phyloP scores from a whole-genome alignment of 2,888 invertebrate species.

The Mayetiola destructor region DNA sequence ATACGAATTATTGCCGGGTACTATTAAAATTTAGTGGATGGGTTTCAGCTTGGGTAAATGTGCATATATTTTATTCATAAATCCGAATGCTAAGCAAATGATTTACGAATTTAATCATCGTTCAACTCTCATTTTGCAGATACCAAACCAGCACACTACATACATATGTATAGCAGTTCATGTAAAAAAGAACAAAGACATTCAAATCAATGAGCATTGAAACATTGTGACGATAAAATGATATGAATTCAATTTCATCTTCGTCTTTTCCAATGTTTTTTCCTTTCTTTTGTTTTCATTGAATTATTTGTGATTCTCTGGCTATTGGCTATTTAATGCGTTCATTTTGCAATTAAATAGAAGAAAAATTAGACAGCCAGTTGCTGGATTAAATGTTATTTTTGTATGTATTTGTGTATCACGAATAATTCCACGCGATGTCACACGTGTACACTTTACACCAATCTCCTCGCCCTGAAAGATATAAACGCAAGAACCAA shows the following conservation, averaged over 20 bases:
- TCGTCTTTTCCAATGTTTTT: not conserved
- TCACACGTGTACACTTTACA: too few species aligned
- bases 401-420: not conserved
- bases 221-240: not conserved
- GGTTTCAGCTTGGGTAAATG: not conserved
- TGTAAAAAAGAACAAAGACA: too few species aligned
- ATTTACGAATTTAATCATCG: slow-evolving; percentile 13
- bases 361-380: slow-evolving; percentile 5
- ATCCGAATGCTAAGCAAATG: slow-evolving; percentile 10
- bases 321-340: not conserved
- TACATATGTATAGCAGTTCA: not conserved
- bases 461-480: too few species aligned
- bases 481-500: too few species aligned
- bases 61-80: slow-evolving; percentile 8
- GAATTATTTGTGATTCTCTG: not conserved
- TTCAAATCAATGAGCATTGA: too few species aligned
- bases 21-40: slow-evolving; percentile 1
- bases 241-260: slow-evolving; percentile 10
- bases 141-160: not conserved
- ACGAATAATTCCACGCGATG: too few species aligned
- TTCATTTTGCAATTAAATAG: not conserved
- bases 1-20: not conserved
- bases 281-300: not conserved
- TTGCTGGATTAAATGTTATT: slow-evolving; percentile 1
- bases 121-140: not conserved